Evolutionary conservation across 2,113 vertebrate species (phyloP).

Genomic region (Mus spicilegus): DNA sequence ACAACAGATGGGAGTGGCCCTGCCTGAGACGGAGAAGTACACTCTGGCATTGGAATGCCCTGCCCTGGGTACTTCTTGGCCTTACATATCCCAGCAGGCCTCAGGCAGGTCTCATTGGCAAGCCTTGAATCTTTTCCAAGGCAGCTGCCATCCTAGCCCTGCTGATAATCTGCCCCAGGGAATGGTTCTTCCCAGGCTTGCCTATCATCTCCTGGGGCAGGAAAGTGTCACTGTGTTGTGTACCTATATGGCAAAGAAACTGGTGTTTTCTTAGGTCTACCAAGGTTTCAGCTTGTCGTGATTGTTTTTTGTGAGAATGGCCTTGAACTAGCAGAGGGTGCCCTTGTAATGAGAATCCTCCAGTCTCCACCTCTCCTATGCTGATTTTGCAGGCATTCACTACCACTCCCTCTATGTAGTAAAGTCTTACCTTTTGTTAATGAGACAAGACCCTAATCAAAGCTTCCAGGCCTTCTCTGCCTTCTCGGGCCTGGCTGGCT

Average conservation of each 20-base stretch:
- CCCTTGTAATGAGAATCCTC: not conserved
- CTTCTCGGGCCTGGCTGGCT: not conserved
- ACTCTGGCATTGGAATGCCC: not conserved
- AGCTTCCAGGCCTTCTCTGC: not conserved
- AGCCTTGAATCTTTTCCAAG: not conserved
- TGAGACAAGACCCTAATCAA: not conserved
- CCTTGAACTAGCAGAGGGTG: not conserved
- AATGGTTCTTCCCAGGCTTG: not conserved
- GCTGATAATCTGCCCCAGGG: not conserved
- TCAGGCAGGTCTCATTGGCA: not conserved
- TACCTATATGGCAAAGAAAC: not conserved
- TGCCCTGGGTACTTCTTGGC: not conserved
- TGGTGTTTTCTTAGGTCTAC: not conserved
- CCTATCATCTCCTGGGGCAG: not conserved
- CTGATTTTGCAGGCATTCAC: no score
- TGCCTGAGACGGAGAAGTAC: not conserved
- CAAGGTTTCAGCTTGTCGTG: not conserved
- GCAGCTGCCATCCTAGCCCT: not conserved
- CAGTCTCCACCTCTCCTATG: not conserved
- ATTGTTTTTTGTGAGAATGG: not conserved
- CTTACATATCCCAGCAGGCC: slow-evolving; percentile 24
- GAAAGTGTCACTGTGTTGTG: not conserved
- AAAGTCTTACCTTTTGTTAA: not conserved
- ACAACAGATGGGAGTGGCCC: not conserved
- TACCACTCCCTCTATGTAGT: not conserved